A percentile compares a stretch with the other conserved stretches of the same genome.
phyloP scores from a whole-genome alignment of 2,888 invertebrate genomes.

The Polyploca ridens region DNA sequence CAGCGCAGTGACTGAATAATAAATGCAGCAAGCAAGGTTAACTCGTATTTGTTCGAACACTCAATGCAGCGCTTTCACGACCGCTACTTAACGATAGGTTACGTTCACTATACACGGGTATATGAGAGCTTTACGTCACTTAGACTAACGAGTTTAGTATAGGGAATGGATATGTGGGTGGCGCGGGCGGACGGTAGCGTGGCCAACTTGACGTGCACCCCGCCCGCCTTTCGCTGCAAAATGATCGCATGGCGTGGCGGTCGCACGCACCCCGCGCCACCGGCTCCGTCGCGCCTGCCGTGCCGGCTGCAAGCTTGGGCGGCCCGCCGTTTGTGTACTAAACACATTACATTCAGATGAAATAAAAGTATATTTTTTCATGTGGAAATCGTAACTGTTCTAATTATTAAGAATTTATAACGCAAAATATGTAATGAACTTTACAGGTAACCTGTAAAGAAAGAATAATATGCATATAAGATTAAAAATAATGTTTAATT shows the following conservation, averaged over 20 bases:
- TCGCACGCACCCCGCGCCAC: constrained; percentile 48
- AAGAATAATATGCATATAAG: no score
- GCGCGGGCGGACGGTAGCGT: constrained; percentile 38
- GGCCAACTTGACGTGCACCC: constrained; percentile 63
- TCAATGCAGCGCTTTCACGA: constrained; percentile 47
- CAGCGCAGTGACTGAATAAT: constrained; percentile 80
- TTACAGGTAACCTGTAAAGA: no score
- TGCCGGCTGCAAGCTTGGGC: constrained; percentile 56
- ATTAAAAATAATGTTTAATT: no score
- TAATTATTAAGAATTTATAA: no score
- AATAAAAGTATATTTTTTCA: constrained; percentile 23
- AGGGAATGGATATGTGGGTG: constrained; percentile 45
- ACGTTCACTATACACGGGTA: constrained; percentile 52
- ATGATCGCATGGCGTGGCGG: constrained; percentile 79
- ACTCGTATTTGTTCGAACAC: constrained; percentile 51
- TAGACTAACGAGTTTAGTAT: constrained; percentile 70
- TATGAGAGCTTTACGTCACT: constrained; percentile 72
- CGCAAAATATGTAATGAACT: no score
- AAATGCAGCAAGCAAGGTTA: constrained; percentile 77
- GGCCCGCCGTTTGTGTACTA: constrained; percentile 47
- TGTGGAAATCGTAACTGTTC: no score
- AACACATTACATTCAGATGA: constrained; percentile 52
- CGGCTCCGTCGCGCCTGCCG: constrained; percentile 42
- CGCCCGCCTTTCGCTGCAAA: constrained; percentile 69
- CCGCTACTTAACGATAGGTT: constrained; percentile 31